Conservation (phyloP, 2,888 invertebrate genomes). For the Tenthredo livida region DNA sequence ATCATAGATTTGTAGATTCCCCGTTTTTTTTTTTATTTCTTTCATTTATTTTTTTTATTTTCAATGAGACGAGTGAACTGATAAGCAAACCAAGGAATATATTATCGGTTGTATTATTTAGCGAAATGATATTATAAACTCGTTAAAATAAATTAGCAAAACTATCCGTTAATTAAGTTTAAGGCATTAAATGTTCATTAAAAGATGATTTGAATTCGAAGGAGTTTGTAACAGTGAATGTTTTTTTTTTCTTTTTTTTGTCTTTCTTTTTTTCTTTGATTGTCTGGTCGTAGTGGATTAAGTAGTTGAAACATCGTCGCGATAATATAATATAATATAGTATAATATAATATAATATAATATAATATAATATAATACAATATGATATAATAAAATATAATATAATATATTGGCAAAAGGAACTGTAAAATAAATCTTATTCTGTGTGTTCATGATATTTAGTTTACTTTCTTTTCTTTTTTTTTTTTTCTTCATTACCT, state of each 20-base stretch:
- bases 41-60: too few relatives aligned
- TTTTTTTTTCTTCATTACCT: neutral
- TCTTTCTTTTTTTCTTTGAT: neutral
- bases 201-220: neutral
- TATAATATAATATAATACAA: too few relatives aligned
- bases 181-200: slow-evolving; percentile 3
- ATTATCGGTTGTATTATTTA: neutral
- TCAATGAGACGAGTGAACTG: neutral
- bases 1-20: neutral
- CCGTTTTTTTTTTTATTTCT: neutral
- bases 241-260: neutral
- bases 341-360: too few relatives aligned
- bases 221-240: neutral
- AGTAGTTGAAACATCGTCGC: neutral
- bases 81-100: neutral
- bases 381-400: neutral
- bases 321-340: neutral
- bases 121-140: neutral
- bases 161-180: neutral
- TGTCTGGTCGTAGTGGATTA: neutral
- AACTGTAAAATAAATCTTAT: slow-evolving; percentile 27
- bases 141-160: neutral
- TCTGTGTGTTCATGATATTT: neutral
- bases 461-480: neutral
- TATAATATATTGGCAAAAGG: slow-evolving; percentile 27